A percentile compares a stretch with the other conserved stretches of the same genome.
Evolutionary conservation across 2,797 vertebrate genomes (phyloP).

Genomic region (Eidolon dupreanum): DNA sequence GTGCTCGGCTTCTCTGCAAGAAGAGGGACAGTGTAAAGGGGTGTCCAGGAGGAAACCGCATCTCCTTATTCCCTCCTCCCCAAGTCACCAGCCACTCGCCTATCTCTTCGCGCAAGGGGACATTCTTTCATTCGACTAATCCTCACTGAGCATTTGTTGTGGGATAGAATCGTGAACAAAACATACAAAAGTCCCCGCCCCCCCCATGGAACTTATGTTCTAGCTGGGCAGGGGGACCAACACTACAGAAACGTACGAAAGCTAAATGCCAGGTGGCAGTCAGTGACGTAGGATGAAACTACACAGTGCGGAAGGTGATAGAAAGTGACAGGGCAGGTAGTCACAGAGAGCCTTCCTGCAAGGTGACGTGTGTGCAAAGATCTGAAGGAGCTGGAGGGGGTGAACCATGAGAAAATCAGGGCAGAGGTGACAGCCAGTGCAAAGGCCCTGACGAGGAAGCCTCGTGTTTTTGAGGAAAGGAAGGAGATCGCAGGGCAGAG

Average conservation of each 20-base stretch:
- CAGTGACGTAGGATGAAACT: not conserved
- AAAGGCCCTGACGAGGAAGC: not conserved
- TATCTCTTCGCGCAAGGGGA: not conserved
- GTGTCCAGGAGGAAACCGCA: not conserved
- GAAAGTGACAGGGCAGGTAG: not conserved
- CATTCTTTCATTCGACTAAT: not conserved
- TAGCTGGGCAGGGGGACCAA: not conserved
- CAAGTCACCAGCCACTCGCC: not conserved
- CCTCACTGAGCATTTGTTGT: too few species aligned
- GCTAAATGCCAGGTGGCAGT: not conserved
- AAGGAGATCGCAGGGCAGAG: not conserved
- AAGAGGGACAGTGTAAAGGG: slow-evolving; percentile 13
- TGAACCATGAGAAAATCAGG: not conserved
- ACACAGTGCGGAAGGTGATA: too few species aligned
- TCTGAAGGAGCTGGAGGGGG: not conserved
- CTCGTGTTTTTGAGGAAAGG: not conserved
- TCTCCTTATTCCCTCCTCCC: not conserved
- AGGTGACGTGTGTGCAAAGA: not conserved
- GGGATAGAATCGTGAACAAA: too few species aligned
- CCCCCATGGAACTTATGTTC: not conserved
- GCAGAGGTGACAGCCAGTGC: not conserved
- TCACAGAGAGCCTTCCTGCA: not conserved
- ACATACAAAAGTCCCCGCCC: not conserved
- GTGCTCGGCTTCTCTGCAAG: slow-evolving; percentile 77
- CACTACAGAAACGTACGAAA: not conserved